Percentiles rank a stretch among this genome's conserved stretches.
phyloP scores from a whole-genome alignment of 2,888 invertebrate genomes.

The Trypoxylon attenuatum region DNA sequence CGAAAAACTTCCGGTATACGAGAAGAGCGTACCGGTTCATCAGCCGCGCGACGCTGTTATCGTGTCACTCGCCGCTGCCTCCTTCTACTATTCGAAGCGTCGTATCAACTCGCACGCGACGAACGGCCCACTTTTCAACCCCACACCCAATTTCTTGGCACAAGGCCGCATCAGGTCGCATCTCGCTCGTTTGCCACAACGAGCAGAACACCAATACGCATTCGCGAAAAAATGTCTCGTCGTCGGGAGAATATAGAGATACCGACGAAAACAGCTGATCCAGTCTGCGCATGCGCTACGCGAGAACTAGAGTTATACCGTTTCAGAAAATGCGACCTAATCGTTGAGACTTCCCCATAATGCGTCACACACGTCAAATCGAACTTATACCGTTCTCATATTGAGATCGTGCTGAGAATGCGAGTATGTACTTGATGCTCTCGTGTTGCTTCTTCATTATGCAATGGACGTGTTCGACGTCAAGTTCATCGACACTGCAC shows the following conservation, averaged over 20 bases:
- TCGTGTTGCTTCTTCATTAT: too few species aligned
- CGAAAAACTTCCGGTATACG: slow-evolving; percentile 31
- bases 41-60: background rate
- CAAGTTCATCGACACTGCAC: background rate
- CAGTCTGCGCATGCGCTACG: background rate
- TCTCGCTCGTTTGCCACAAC: background rate
- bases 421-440: too few species aligned
- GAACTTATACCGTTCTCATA: too few species aligned
- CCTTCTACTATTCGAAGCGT: too few species aligned
- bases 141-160: background rate
- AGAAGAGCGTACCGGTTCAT: slow-evolving; percentile 1
- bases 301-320: background rate
- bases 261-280: slow-evolving; percentile 9
- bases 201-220: too few species aligned
- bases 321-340: background rate
- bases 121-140: background rate
- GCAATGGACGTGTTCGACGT: background rate
- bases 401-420: too few species aligned
- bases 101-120: background rate
- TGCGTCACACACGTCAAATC: too few species aligned
- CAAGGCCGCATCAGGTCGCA: background rate
- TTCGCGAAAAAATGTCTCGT: background rate
- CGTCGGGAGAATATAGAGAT: too few species aligned
- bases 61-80: too few species aligned
- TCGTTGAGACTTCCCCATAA: too few species aligned